Evolutionary conservation across 1,140 invertebrate species (phyloP).

Genomic region (Drosophila teissieri): DNA sequence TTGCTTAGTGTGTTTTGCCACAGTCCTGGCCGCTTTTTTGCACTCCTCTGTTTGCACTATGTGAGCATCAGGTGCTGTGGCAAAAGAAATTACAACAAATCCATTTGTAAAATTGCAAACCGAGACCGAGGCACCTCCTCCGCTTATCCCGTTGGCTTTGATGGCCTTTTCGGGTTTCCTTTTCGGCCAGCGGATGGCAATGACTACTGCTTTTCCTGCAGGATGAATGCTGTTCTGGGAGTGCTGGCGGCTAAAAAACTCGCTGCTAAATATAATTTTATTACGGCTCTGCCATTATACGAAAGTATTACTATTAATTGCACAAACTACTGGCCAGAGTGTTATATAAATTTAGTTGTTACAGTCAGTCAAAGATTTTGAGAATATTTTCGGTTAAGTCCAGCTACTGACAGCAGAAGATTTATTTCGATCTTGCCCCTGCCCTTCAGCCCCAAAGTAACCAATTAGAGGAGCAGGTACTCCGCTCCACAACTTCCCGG

Average conservation of each 20-base stretch:
- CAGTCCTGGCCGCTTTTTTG: constrained; percentile 26
- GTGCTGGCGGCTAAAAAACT: not conserved
- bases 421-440: no score
- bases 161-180: constrained; percentile 41
- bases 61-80: constrained; percentile 79
- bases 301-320: no score
- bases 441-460: not conserved
- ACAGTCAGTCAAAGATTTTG: no score
- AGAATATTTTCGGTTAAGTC: no score
- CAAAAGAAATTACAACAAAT: constrained; percentile 83
- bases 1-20: constrained; percentile 26
- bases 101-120: constrained; percentile 83
- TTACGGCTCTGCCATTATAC: no score
- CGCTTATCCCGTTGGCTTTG: constrained; percentile 73
- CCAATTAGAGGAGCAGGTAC: constrained; percentile 58
- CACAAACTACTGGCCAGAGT: no score
- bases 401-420: no score
- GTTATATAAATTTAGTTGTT: no score
- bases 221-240: constrained; percentile 7
- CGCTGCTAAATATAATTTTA: no score
- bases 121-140: constrained; percentile 60
- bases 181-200: constrained; percentile 21
- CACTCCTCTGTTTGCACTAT: constrained; percentile 56
- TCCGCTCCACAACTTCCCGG: constrained; percentile 6
- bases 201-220: constrained; percentile 7